Percentiles rank a stretch among this genome's conserved stretches.
Conservation (phyloP, 2,113 vertebrate genomes). For the Sturnira hondurensis region DNA sequence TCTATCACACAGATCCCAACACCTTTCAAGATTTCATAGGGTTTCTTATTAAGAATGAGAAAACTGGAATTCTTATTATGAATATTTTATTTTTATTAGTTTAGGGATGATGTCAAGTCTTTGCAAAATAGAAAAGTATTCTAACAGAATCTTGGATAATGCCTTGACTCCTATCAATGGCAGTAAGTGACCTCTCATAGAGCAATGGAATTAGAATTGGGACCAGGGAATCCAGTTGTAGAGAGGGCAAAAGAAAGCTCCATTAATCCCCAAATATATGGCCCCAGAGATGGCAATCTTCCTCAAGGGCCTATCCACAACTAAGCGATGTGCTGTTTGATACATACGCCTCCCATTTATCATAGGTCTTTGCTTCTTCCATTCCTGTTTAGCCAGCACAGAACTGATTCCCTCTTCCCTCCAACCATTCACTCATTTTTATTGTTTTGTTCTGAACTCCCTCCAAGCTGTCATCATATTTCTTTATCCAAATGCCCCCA, state of each 20-base stretch:
- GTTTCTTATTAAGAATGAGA: background rate
- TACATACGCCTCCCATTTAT: background rate
- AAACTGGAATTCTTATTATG: background rate
- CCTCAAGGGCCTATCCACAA: constrained; percentile 15
- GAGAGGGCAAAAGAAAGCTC: background rate
- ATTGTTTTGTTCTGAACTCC: constrained; percentile 58
- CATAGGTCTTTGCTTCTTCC: constrained; percentile 12
- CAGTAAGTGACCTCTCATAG: constrained; percentile 36
- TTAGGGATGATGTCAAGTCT: background rate
- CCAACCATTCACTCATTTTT: constrained; percentile 64
- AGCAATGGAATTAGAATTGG: constrained; percentile 37
- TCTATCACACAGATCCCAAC: background rate
- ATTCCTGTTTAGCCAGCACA: constrained; percentile 68
- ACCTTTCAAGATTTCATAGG: background rate
- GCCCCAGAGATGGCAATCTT: constrained; percentile 49
- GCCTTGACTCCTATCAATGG: background rate
- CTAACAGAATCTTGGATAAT: constrained; percentile 30
- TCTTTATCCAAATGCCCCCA: constrained; percentile 43
- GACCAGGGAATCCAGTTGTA: constrained; percentile 25
- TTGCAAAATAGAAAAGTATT: constrained; percentile 27
- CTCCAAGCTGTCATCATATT: constrained; percentile 63
- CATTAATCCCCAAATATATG: constrained; percentile 56
- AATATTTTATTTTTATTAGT: constrained; percentile 27
- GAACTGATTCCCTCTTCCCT: constrained; percentile 60
- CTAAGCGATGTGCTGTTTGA: constrained; percentile 1